Base-by-base conservation (phyloP, 1,140 invertebrate genomes). In the Hycleus phaleratus region DNA sequence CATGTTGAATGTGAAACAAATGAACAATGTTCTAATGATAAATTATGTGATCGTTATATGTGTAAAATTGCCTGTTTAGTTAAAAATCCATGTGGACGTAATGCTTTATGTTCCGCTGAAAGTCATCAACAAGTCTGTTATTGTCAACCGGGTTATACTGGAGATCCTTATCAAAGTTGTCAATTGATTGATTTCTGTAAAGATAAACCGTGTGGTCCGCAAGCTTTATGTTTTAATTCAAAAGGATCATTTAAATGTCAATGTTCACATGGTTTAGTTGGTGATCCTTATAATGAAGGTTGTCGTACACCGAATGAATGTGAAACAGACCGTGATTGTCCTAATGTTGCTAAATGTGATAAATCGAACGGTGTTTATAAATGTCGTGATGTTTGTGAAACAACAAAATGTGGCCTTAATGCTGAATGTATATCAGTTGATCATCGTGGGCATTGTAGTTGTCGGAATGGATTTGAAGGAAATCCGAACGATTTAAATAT, bases 91-190 rank as follows among this genome's bases (percentile, higher is more conserved):
- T 94, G 91, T 64, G 90, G 89, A 7, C 79, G 83, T 12, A 92
- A 93, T 74, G 85, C 91, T 0, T 75, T 93, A 12, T 93, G 90
- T 71, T 85, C 88, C 12, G 85, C 88, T 1, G 85, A 91, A 71
- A 82, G 84, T 64, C 89, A 92, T 67, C 76, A 78, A 59, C 82
- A 83, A 68, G 69, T 82, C 1, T 94, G 91, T 66, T 84, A 86
- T 63, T 94, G 91, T 72, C 88, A 90, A 71, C 88, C 90, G 10
- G 91, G 91, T 0, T 93, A 85, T 67, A 90, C 88, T 7, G 90
- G 90, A 8, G 82, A 91, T 75, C 81, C 89, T 2, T 69, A 80
- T 8, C 75, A 69, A 38, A 84, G 82, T 10, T 95, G 91, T 68
- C 72, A 78, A 43, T 73, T 85, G 26, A 85, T 93, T 44, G 87